Evolutionary conservation across 1,140 invertebrate genomes (phyloP), one percentile per base, ranked within the genome.

Genomic region (Achroia grisella): DNA sequence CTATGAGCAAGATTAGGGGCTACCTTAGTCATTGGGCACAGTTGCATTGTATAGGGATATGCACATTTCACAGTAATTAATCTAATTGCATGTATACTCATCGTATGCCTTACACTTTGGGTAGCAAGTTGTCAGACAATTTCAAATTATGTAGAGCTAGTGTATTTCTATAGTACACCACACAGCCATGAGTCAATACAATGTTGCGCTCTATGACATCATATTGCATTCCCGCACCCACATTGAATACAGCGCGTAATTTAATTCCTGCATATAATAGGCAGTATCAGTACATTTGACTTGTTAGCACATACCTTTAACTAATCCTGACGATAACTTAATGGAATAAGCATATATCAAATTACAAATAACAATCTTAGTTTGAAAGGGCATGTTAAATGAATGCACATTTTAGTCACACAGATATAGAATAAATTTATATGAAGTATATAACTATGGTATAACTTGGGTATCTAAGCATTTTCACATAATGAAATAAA

Each of bases 11-110:
- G 32, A 49, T 50, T 67, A 67, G 62, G 67, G 60, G 65, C 66
- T 65, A 58, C 56, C 33, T 52, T 63, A 71, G 48, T 75, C 73
- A 82, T 85, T 82, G 81, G 81, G 81, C 81, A 85, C 81, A 85
- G 81, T 85, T 85, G 81, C 75, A 78, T 85, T 85, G 81, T 84
- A 73, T 71, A 71, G 73, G 78, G 70, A 68, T 68, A 63, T 68
- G 80, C 77, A 80, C 77, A 70, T 44, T 51, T 69, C 64, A 70
- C 69, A 57, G 48, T 65, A 50, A 43, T 39, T 37, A 40, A 12
- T 39, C 34, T 62, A 59, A 53, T 46, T 68, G 67, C 71, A 78
- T 71, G 68, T 44, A 27, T 54, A 57, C 61, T 53, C 53, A 51
- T 48, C 41, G 32, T 23, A 23, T 23, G 17, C 17, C 17, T 3